A percentile compares a stretch with the other conserved stretches of the same genome.
Evolutionary conservation across 2,888 invertebrate genomes (phyloP).

Genomic region (Caenorhabditis drosophilae): DNA sequence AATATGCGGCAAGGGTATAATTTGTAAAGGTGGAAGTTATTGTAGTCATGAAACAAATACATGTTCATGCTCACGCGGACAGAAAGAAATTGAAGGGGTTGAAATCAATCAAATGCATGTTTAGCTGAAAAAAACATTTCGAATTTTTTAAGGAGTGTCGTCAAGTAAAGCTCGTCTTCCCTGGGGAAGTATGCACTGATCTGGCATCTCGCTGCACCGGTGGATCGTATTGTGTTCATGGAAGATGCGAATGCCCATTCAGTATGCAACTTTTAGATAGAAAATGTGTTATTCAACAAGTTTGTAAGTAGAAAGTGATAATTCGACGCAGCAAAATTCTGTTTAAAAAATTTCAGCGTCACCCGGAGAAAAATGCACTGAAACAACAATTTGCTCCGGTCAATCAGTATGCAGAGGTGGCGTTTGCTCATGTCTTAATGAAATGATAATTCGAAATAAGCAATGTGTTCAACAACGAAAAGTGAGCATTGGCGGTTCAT

Average conservation of each 20-base stretch:
- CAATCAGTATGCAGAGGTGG: slow-evolving; percentile 59
- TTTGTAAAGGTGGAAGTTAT: slow-evolving; percentile 58
- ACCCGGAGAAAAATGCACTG: slow-evolving; percentile 47
- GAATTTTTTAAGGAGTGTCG: slow-evolving; percentile 15
- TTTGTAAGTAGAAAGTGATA: slow-evolving; percentile 8
- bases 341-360: slow-evolving; percentile 26
- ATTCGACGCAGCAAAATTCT: not conserved
- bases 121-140: not conserved
- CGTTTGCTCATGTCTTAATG: slow-evolving; percentile 45
- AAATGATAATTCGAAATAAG: slow-evolving; percentile 30
- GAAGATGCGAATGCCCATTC: slow-evolving; percentile 44
- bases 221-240: slow-evolving; percentile 46
- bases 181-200: slow-evolving; percentile 42
- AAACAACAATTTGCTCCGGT: slow-evolving; percentile 48
- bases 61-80: slow-evolving; percentile 48
- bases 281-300: slow-evolving; percentile 43
- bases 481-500: slow-evolving; percentile 59
- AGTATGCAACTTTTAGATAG: slow-evolving; percentile 39
- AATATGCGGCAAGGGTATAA: slow-evolving; percentile 56
- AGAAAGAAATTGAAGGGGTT: slow-evolving; percentile 35
- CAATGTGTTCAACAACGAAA: slow-evolving; percentile 27
- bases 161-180: slow-evolving; percentile 25
- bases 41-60: slow-evolving; percentile 48
- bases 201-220: slow-evolving; percentile 41
- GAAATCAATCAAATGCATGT: not conserved